Percentiles rank a stretch among this genome's conserved stretches.
Conservation (phyloP, 2,113 vertebrate species). For the Heterotis niloticus region DNA sequence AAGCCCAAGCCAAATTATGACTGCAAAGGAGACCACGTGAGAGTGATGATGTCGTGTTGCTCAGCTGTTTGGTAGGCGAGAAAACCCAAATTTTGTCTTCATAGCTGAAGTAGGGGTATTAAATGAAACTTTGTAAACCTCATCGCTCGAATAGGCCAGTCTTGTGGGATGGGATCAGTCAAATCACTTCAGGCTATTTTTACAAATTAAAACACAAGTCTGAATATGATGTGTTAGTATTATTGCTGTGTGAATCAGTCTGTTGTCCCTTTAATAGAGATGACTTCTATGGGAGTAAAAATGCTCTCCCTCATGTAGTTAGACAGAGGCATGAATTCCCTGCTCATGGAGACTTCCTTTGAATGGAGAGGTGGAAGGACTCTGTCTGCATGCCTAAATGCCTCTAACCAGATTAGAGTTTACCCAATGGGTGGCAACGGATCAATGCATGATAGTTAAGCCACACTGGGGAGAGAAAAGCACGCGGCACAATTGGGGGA, state of each 20-base stretch:
- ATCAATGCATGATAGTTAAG: conserved; percentile 22
- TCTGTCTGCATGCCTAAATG: conserved; percentile 25
- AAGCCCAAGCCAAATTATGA: no score
- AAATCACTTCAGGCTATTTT: no score
- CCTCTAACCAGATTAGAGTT: conserved; percentile 37
- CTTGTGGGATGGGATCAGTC: no score
- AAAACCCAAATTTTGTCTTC: no score
- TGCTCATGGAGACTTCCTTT: conserved; percentile 25
- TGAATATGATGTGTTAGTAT: not conserved
- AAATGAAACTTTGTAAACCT: no score
- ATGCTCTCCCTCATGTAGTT: not conserved
- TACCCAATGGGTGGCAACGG: conserved; percentile 33
- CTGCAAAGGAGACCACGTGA: no score
- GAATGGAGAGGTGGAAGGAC: conserved; percentile 6
- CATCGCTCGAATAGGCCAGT: no score
- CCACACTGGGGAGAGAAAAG: conserved; percentile 1
- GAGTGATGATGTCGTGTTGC: no score
- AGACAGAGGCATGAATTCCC: not conserved
- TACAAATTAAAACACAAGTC: not conserved
- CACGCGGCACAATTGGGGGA: not conserved
- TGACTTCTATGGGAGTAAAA: not conserved
- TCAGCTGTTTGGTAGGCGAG: no score
- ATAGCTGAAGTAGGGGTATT: no score
- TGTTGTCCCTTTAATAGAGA: conserved; percentile 1
- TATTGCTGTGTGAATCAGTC: not conserved